These are phyloP conservation scores for Ptyas mucosa DNA, from an alignment of 2,113 vertebrate species.

Conservation along the genomic window DNA sequence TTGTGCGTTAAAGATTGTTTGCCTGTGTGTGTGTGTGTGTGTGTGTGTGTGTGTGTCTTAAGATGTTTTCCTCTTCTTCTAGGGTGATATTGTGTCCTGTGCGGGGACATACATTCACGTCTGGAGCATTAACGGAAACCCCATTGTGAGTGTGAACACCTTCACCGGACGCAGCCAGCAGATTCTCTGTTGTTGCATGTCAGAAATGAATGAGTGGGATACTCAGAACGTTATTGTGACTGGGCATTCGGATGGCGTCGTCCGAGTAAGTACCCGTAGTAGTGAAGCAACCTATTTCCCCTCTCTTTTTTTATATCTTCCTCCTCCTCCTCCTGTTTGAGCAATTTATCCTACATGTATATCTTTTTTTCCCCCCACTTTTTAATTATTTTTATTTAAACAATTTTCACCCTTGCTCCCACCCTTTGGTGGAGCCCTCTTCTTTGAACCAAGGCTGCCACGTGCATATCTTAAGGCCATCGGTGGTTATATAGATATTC, in stretches of 20 bases:
- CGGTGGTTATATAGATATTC: too few relatives aligned
- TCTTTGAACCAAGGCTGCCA: too few relatives aligned
- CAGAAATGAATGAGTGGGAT: conserved; percentile 99
- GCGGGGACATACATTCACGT: conserved; percentile 94
- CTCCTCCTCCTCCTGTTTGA: neutral
- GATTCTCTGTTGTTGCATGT: conserved; percentile 94
- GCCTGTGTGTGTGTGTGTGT: too few relatives aligned
- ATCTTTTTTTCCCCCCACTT: neutral
- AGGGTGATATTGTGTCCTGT: conserved; percentile 96
- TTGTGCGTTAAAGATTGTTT: neutral
- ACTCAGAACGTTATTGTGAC: conserved; percentile 97
- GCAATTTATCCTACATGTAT: neutral
- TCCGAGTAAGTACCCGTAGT: conserved; percentile 76
- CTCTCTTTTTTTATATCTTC: too few relatives aligned
- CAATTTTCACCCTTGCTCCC: too few relatives aligned
- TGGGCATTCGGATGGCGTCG: conserved; percentile 93
- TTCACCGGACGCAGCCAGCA: conserved; percentile 96
- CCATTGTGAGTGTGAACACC: conserved; percentile 91
- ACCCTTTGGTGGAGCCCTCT: too few relatives aligned
- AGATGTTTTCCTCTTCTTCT: neutral
- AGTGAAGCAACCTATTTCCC: neutral
- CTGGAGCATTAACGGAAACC: conserved; percentile 98
- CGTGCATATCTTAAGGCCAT: too few relatives aligned
- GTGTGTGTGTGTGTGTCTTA: neutral
- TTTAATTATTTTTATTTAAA: too few relatives aligned